A percentile compares a stretch with the other conserved stretches of the same genome.
phyloP scores from a whole-genome alignment of 2,113 vertebrate species.

The Oophaga pumilio region DNA sequence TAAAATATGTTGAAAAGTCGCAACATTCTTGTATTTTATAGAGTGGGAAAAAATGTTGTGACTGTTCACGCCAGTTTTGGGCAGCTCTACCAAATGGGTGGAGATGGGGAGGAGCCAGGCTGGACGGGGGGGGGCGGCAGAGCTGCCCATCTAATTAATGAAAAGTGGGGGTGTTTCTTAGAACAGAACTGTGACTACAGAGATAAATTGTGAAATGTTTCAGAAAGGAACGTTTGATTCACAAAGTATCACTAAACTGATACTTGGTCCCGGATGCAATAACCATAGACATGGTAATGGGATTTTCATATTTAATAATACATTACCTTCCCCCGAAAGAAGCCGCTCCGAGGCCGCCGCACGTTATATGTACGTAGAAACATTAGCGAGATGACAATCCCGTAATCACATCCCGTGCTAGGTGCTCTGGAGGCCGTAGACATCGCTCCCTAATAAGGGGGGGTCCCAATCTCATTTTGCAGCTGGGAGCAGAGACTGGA shows the following conservation, averaged over 20 bases:
- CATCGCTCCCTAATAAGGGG: background rate
- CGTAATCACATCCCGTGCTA: conserved; percentile 18
- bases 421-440: background rate
- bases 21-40: too few relatives aligned
- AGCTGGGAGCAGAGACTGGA: background rate
- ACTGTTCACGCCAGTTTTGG: too few relatives aligned
- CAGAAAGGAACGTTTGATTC: background rate
- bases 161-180: too few relatives aligned
- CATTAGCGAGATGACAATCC: conserved; percentile 36
- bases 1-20: too few relatives aligned
- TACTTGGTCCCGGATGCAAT: background rate
- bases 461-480: conserved; percentile 40
- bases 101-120: too few relatives aligned
- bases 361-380: background rate
- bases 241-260: background rate
- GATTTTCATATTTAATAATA: background rate
- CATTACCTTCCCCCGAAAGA: background rate
- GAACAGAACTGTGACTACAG: too few relatives aligned
- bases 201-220: background rate
- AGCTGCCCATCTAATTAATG: too few relatives aligned
- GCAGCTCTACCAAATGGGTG: too few relatives aligned
- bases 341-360: background rate
- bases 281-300: background rate
- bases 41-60: too few relatives aligned
- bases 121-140: too few relatives aligned